Evolutionary conservation across 2,113 vertebrate genomes (phyloP), one percentile per base, ranked within the genome.

Genomic region (Calypte anna): DNA sequence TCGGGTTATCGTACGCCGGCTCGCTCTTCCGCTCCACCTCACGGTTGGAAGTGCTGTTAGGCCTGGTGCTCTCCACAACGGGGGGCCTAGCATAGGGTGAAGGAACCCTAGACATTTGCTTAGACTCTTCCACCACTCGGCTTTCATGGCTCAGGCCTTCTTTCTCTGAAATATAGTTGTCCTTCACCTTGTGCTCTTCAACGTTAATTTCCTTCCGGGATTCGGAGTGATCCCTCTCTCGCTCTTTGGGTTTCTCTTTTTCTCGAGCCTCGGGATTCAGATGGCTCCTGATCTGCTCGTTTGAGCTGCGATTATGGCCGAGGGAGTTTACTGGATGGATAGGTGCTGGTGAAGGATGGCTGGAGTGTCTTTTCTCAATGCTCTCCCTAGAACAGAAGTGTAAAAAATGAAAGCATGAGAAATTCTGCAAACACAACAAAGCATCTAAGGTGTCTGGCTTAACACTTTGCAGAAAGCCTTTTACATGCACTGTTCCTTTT

Each of bases 181-280:
- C 99, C 97, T 99, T 99, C 75, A 98, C 98, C 97, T 99, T 99
- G 97, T 98, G 99, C 96, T 99, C 99, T 20, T 99, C 99, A 18
- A 98, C 82, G 27, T 96, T 95, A 17, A 96, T 96, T 90, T 99
- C 99, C 94, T 99, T 99, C 97, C 99, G 99, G 68, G 98, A 92
- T 87, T 99, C 99, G 0, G 97, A 86, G 95, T 98, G 99, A 88
- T 99, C 99, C 91, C 98, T 95, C 88, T 98, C 97, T 87, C 97
- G 95, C 79, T 98, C 98, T 97, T 99, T 99, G 94, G 98, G 88
- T 96, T 99, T 99, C 94, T 99, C 98, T 95, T 99, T 99, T 64
- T 99, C 99, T 30, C 98, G 98, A 93, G 96, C 96, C 93, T 98
- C 98, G 36, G 97, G 94, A 89, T 97, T 98, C 97, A 98, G 74